Base-by-base conservation (phyloP, 2,888 invertebrate genomes). In the Catocala nupta region DNA sequence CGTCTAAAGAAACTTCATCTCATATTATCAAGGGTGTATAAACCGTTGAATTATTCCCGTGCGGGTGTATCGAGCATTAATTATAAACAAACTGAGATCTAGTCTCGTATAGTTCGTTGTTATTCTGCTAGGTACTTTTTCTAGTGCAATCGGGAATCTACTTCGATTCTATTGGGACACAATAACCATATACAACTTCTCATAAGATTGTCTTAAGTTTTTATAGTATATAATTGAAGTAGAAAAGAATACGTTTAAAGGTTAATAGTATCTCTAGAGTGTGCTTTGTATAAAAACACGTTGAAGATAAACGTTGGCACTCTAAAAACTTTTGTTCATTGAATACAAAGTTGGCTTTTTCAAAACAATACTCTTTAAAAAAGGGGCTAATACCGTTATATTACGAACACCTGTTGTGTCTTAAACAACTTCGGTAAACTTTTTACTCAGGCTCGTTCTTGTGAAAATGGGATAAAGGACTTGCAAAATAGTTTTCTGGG, bases 1-100 rank as follows among this genome's bases (percentile, higher is more conserved):
- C 90, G 89, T 89, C 90, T 88, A 85, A 90, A 89, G 90, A 90
- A 93, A 94, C 92, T 92, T 92, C 89, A 90, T 91, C 91, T 90
- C 91, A 85, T 89, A 91, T 89, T 91, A 91, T 90, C 88, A 89
- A 90, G 92, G 91, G 92, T 91, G 90, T 90, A 92, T 90, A 90
- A 89, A 88, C 91, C 90, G 86, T 87, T 85, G 87, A 90, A 91
- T 92, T 90, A 90, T 89, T 88, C 90, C 87, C 90, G 81, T 80
- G 89, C 88, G 89, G 84, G 84, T 83, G 84, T 90, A 90, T 90
- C 87, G 86, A 82, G 85, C 86, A 84, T 88, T 90, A 89, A 91
- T 92, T 89, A 90, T 89, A 89, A 89, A 89, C 87, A 86, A 87
- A 87, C 85, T 84, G 77, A 83, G 83, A 85, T 86, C 82, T 83